Conservation (phyloP, 2,113 vertebrate species). For the Chauna torquata region DNA sequence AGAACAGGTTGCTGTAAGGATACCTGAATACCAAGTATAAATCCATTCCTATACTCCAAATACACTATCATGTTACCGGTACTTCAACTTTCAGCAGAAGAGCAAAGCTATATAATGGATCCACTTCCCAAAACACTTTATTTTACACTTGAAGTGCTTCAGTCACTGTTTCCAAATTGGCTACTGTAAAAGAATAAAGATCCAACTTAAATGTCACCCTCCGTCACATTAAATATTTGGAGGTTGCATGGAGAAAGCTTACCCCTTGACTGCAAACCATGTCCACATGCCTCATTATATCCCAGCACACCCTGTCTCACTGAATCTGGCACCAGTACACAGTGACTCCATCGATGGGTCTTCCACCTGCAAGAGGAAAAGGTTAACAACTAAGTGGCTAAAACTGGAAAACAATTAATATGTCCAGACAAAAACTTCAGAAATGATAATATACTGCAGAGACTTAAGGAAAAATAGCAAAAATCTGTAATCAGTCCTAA, state of each 20-base stretch:
- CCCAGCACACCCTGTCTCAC: conserved; percentile 77
- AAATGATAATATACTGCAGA: accelerated
- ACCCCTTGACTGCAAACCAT: conserved; percentile 91
- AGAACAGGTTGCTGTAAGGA: not conserved
- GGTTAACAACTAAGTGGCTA: not conserved
- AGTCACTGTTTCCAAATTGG: not conserved
- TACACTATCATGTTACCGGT: not conserved
- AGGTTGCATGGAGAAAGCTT: conserved; percentile 40
- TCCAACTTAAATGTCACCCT: not conserved
- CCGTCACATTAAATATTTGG: accelerated
- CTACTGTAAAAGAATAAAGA: not conserved
- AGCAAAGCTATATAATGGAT: not conserved
- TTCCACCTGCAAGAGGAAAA: conserved; percentile 82
- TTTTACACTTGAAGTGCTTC: not conserved
- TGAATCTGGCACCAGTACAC: conserved; percentile 86
- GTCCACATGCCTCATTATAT: conserved; percentile 84
- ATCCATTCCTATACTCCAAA: not conserved
- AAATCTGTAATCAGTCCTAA: not conserved
- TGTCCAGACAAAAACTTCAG: not conserved
- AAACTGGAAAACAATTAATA: not conserved
- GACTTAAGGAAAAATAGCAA: not conserved
- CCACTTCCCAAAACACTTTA: not conserved
- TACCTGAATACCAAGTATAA: not conserved
- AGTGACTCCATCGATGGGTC: conserved; percentile 87
- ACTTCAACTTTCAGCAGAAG: not conserved